Percentiles rank a stretch among this genome's conserved stretches.
These are phyloP conservation scores for Porites australiensis DNA, from an alignment of 64 coral and sea anemone species.

Conservation along the genomic window DNA sequence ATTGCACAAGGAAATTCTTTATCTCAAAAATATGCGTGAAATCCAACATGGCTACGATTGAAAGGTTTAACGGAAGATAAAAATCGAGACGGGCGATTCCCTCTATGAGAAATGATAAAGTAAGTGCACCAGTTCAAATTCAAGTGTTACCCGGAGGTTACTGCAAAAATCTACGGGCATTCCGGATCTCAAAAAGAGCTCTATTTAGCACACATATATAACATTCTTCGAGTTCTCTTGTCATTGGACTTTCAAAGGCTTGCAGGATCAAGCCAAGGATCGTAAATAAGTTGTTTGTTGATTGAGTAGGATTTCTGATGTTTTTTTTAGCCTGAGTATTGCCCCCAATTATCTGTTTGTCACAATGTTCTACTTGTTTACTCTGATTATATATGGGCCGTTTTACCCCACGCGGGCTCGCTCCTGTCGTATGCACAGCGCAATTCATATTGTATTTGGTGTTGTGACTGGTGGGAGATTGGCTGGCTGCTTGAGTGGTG, in stretches of 20 bases:
- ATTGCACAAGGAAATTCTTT: no score
- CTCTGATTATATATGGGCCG: not conserved
- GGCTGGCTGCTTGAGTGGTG: not conserved
- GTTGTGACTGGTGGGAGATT: not conserved
- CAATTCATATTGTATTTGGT: not conserved
- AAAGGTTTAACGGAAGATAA: no score
- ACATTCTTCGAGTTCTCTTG: slow-evolving; percentile 1
- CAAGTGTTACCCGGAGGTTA: not conserved
- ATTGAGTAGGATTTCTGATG: not conserved
- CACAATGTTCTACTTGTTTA: not conserved
- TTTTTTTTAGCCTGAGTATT: not conserved
- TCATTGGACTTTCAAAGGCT: not conserved
- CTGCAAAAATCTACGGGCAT: not conserved
- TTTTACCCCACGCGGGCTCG: not conserved
- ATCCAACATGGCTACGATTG: no score
- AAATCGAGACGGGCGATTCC: no score
- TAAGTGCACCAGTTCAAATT: no score
- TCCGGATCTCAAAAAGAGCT: not conserved
- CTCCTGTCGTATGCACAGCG: no score
- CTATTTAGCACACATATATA: not conserved
- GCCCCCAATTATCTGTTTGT: not conserved
- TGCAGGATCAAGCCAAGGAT: slow-evolving; percentile 5
- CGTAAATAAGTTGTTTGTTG: not conserved
- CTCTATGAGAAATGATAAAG: no score
- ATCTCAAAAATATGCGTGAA: no score